Evolutionary conservation across 2,888 invertebrate genomes (phyloP), one percentile per base, ranked within the genome.

Genomic region (Lithophane socia): DNA sequence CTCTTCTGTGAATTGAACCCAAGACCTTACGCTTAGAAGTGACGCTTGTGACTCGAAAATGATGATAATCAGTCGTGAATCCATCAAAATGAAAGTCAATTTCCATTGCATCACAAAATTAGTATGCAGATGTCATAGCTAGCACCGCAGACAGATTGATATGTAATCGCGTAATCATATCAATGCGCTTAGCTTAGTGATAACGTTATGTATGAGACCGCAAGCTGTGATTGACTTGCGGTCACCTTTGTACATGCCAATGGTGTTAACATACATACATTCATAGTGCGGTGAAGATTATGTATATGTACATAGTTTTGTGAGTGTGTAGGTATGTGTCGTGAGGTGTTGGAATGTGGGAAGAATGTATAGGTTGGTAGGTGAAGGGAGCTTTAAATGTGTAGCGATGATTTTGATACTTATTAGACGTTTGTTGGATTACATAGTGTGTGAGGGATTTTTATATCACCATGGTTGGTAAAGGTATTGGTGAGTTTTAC

Each of bases 151-250:
- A 61, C 16, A 24, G 74, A 76, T 82, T 69, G 71, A 78, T 74
- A 67, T 65, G 47, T 84, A 86, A 86, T 84, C 75, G n/a, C 56
- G 58, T 80, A 79, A 86, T 74, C 64, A 71, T 82, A 87, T 79
- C 79, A 75, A 73, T 42, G 49, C 42, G 76, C 61, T 61, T 68
- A 75, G 80, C 56, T 47, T 66, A 77, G 58, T 84, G 74, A 85
- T 86, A 84, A 77, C 63, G 75, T 37, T 83, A 83, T 80, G 80
- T 84, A 84, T 42, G 73, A 47, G 64, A 89, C 90, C 90, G 73
- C 90, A 84, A 60, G 75, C 77, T 87, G 84, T 88, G 91, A 91
- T 90, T 87, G 91, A 90, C 84, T 85, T 90, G 91, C 67, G 90
- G 90, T 91, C 82, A 67, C 70, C 70, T 78, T 73, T 79, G 85